These are phyloP conservation scores for Leptestheria dahalacensis DNA, from an alignment of 1,140 invertebrate genomes.

Conservation along the genomic window DNA sequence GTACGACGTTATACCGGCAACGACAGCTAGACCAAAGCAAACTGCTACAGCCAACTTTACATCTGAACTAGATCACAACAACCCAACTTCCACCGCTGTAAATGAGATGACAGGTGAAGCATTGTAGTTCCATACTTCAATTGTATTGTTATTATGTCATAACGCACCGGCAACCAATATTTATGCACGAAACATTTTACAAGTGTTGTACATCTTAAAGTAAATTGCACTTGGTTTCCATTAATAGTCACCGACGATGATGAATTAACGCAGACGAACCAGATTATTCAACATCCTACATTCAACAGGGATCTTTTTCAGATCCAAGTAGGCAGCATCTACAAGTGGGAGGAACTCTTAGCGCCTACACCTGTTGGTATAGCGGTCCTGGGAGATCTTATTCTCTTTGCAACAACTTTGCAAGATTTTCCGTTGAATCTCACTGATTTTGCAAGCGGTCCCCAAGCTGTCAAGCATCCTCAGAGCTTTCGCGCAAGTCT, in stretches of 20 bases:
- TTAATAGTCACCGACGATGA: neutral
- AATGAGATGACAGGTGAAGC: too few relatives aligned
- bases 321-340: neutral
- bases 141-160: too few relatives aligned
- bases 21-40: too few relatives aligned
- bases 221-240: neutral
- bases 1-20: too few relatives aligned
- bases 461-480: constrained; percentile 2
- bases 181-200: too few relatives aligned
- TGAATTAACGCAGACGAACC: neutral
- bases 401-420: neutral
- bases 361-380: constrained; percentile 3
- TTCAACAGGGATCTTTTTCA: constrained; percentile 2
- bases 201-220: too few relatives aligned
- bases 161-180: too few relatives aligned
- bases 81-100: too few relatives aligned
- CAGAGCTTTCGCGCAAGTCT: constrained; percentile 6
- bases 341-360: constrained; percentile 5
- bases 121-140: too few relatives aligned
- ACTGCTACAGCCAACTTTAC: too few relatives aligned
- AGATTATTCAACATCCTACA: neutral
- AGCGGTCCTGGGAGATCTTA: constrained; percentile 1
- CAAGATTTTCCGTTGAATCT: constrained; percentile 4
- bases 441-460: neutral
- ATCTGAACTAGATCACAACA: too few relatives aligned